Base-by-base conservation (phyloP, 2,888 invertebrate genomes). In the Eulithis testata region DNA sequence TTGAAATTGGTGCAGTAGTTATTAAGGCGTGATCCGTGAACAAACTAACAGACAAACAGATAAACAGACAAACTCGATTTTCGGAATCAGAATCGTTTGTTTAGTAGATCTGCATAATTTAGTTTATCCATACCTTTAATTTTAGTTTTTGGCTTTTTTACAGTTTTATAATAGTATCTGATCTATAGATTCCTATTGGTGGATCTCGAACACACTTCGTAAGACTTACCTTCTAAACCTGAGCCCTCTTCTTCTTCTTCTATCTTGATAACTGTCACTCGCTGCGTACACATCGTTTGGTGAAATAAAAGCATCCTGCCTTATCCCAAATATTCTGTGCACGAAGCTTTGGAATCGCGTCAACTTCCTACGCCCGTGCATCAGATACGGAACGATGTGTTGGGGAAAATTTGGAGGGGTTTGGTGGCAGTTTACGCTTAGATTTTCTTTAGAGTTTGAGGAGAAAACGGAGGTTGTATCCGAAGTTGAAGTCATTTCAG, bases 321-420 rank as follows among this genome's bases (percentile, higher is more conserved):
- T 77, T 2, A 90, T 75, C 0, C 91, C 92, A 31, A 91, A 82
- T 1, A 91, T 71, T 31, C 91, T 77, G 43, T 89, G 86, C 0
- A 92, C 73, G 54, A 92, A 91, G 4, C 77, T 77, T 67, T 91
- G 91, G 36, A 92, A 91, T 1, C 89, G 78, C 0, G 90, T 89
- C 3, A 82, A 72, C 58, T 80, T 87, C 0, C 82, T 74, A 37
- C 73, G 83, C 37, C 85, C 84, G 36, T 81, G 81, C 5, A 78
- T 63, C 5, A 83, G 61, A 62, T 81, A 85, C 0, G 84, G 86
- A 0, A 81, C 49, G 0, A 47, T 14, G 4, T 65, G 57, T 45
- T 59, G 54, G 8, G 40, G 65, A 43, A 56, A 27, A 4, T 36
- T 4, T n/a, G 31, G 57, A 1, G 21, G 49, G 4, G 21, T 2